phyloP scores from a whole-genome alignment of 2,797 vertebrate species.

The Danio albolineatus region DNA sequence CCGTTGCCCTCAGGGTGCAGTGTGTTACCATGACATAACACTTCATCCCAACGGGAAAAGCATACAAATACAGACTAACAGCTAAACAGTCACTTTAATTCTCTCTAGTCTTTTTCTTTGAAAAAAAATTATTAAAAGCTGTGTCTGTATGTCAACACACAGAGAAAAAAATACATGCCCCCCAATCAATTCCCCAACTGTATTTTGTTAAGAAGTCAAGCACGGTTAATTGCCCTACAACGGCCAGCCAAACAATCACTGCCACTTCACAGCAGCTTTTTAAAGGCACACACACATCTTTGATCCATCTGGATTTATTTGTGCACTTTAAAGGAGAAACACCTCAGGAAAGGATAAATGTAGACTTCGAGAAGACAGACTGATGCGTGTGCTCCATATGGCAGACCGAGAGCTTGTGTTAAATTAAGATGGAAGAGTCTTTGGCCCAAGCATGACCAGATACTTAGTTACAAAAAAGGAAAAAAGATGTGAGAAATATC shows the following conservation, averaged over 20 bases:
- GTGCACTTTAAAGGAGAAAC: constrained; percentile 89
- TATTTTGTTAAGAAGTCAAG: constrained; percentile 41
- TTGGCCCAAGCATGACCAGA: constrained; percentile 2
- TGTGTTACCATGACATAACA: constrained; percentile 44
- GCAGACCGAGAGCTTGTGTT: constrained; percentile 72
- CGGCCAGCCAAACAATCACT: constrained; percentile 72
- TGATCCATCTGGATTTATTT: constrained; percentile 94
- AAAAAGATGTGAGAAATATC: not conserved
- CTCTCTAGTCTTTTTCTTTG: not conserved
- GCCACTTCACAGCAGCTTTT: constrained; percentile 76
- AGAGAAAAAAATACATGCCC: constrained; percentile 28
- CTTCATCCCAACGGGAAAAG: constrained; percentile 56
- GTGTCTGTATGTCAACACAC: constrained; percentile 4
- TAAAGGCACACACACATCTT: constrained; percentile 89
- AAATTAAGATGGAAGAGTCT: constrained; percentile 19
- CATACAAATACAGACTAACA: constrained; percentile 51
- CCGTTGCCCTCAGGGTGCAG: constrained; percentile 44
- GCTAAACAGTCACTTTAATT: constrained; percentile 2
- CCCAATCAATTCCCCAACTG: constrained; percentile 40
- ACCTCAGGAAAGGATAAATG: constrained; percentile 92
- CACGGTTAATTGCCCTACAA: constrained; percentile 39
- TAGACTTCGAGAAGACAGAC: constrained; percentile 78
- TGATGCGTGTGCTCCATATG: constrained; percentile 90
- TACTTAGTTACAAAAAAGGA: not conserved
- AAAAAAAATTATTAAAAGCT: not conserved